A percentile compares a stretch with the other conserved stretches of the same genome.
phyloP scores from a whole-genome alignment of 2,888 invertebrate genomes.

The Cheiracanthium punctorium region DNA sequence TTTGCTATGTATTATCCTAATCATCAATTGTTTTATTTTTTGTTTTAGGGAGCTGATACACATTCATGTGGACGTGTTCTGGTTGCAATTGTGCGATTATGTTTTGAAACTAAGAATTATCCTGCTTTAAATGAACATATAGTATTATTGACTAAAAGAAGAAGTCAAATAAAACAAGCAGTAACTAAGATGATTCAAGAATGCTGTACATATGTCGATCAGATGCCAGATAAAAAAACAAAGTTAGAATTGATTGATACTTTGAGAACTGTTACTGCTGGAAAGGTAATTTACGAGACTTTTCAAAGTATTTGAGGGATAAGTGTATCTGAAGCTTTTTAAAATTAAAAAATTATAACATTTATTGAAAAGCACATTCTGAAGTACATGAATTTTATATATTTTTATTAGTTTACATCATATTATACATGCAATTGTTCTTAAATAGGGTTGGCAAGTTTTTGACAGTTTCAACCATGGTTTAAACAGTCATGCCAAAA shows the following conservation, averaged over 20 bases:
- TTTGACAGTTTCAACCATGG: no score
- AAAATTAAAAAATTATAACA: no score
- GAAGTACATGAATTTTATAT: no score
- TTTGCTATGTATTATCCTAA: no score
- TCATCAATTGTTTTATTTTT: no score
- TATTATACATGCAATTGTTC: no score
- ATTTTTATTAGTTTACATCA: no score
- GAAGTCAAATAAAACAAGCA: conserved; percentile 96
- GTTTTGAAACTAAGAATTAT: conserved; percentile 87
- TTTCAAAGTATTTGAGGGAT: no score
- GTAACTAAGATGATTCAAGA: conserved; percentile 94
- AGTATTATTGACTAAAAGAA: conserved; percentile 90
- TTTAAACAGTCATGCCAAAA: no score
- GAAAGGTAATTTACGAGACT: conserved; percentile 90
- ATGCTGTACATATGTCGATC: conserved; percentile 93
- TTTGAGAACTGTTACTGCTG: conserved; percentile 94
- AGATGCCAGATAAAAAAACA: conserved; percentile 91
- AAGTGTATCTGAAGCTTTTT: no score
- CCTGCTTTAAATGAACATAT: conserved; percentile 95
- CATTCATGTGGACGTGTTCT: conserved; percentile 93
- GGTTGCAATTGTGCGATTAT: conserved; percentile 92
- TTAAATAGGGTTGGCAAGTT: no score
- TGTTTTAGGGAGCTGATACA: conserved; percentile 91
- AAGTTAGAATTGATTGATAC: conserved; percentile 97
- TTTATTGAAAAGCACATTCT: no score